Evolutionary conservation across 2,888 invertebrate species (phyloP), one percentile per base, ranked within the genome.

Genomic region (Helleia helle): DNA sequence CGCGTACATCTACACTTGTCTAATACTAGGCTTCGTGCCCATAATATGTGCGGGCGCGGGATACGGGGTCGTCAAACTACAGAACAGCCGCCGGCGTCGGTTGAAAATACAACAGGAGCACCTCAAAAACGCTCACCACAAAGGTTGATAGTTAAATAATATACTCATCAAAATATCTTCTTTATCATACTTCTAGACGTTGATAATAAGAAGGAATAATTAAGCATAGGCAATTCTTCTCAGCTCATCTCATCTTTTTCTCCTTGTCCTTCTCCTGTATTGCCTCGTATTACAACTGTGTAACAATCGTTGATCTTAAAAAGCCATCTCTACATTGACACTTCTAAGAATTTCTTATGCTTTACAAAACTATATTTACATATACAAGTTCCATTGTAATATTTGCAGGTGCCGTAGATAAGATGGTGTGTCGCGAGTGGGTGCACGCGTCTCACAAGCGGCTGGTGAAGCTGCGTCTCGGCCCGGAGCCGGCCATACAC

Each of bases 1-100:
- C 43, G 94, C 96, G n/a, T 99, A 95, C 83, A 97, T 99, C 59
- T 97, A 97, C 74, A 94, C 93, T 0, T 97, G 97, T 65, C 89
- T 97, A 7, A 93, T 95, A 51, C 87, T 99, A 28, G 93, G 91
- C 1, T 94, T 97, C 57, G 93, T 99, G 7, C 99, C 99, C 4
- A 92, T 99, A 41, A 81, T 96, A 1, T 95, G 95, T 62, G 95
- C 95, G 1, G 95, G 93, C 30, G 95, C 95, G 3, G 97, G 94
- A 0, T 97, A 97, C 64, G 94, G 95, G 30, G 93, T 97, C 0
- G 95, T 97, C 0, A 96, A 96, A 64, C 79, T 95, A 17, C 96
- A 96, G 71, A 96, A 96, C 62, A 90, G 93, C 46, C 89, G 94
- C 6, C 83, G 96, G 15, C 81, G 96, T 1, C 88, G 90, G 34